phyloP scores from a whole-genome alignment of 2,888 invertebrate species.

The Torymus auratus region DNA sequence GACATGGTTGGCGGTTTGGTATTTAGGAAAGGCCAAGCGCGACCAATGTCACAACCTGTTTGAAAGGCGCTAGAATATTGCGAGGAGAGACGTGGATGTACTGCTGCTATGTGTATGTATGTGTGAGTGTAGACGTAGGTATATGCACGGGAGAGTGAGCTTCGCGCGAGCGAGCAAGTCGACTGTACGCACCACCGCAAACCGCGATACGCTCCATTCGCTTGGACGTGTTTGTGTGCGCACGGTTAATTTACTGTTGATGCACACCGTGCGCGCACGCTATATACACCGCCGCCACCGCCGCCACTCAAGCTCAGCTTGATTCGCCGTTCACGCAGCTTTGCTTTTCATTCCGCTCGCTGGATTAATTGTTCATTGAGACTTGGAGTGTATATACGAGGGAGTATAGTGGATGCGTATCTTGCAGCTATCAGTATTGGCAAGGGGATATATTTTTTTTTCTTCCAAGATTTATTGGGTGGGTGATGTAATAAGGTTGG shows the following conservation, averaged over 20 bases:
- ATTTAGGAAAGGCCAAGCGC: conserved; percentile 75
- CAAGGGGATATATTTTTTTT: too few species aligned
- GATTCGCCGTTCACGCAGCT: conserved; percentile 1
- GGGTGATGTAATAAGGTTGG: too few species aligned
- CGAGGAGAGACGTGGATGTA: not conserved
- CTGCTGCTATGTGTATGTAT: conserved; percentile 13
- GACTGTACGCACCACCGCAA: conserved; percentile 28
- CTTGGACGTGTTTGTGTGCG: not conserved
- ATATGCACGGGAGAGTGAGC: not conserved
- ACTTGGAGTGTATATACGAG: not conserved
- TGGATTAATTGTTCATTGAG: conserved; percentile 6
- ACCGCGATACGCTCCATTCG: conserved; percentile 3
- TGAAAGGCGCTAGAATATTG: conserved; percentile 71
- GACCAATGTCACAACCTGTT: conserved; percentile 76
- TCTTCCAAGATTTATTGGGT: too few species aligned
- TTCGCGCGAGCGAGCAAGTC: not conserved
- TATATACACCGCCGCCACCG: too few species aligned
- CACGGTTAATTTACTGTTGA: conserved; percentile 17
- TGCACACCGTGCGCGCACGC: not conserved
- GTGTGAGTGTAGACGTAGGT: not conserved
- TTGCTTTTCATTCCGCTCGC: conserved; percentile 7
- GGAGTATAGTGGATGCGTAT: not conserved
- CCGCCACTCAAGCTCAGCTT: not conserved
- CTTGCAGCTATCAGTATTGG: too few species aligned
- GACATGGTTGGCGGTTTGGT: conserved; percentile 75